phyloP scores from a whole-genome alignment of 2,113 vertebrate species.

The Alouatta palliata region DNA sequence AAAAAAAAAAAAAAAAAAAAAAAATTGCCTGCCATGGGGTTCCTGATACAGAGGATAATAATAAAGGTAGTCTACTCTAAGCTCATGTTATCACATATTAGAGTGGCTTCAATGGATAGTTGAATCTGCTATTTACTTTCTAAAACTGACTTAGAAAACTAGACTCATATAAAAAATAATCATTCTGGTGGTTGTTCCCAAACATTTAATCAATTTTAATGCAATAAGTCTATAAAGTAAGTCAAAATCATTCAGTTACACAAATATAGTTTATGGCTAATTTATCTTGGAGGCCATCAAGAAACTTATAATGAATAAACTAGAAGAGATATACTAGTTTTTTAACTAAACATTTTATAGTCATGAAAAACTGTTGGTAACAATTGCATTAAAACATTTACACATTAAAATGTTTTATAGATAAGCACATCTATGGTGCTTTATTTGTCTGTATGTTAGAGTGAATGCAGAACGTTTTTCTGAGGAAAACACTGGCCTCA shows the following conservation, averaged over 20 bases:
- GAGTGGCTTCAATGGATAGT: background rate
- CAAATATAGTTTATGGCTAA: background rate
- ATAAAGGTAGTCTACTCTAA: background rate
- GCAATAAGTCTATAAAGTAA: constrained; percentile 14
- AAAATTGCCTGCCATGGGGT: too few relatives aligned
- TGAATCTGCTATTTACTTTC: background rate
- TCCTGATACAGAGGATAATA: background rate
- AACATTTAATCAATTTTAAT: constrained; percentile 14
- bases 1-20: too few relatives aligned
- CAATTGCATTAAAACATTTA: background rate
- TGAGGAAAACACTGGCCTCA: background rate
- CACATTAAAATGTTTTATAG: background rate
- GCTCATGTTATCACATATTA: background rate
- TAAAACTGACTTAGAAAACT: constrained; percentile 26
- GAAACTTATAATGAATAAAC: constrained; percentile 26
- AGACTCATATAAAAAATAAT: constrained; percentile 34
- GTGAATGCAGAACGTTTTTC: background rate
- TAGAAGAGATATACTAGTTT: background rate
- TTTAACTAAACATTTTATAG: background rate
- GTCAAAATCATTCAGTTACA: background rate
- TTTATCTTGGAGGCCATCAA: background rate
- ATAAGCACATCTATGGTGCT: background rate
- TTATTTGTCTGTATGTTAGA: background rate
- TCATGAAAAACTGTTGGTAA: background rate
- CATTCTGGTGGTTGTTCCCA: background rate